Percentiles rank a stretch among this genome's conserved stretches.
phyloP scores from a whole-genome alignment of 2,113 vertebrate species.

The Okapia johnstoni region DNA sequence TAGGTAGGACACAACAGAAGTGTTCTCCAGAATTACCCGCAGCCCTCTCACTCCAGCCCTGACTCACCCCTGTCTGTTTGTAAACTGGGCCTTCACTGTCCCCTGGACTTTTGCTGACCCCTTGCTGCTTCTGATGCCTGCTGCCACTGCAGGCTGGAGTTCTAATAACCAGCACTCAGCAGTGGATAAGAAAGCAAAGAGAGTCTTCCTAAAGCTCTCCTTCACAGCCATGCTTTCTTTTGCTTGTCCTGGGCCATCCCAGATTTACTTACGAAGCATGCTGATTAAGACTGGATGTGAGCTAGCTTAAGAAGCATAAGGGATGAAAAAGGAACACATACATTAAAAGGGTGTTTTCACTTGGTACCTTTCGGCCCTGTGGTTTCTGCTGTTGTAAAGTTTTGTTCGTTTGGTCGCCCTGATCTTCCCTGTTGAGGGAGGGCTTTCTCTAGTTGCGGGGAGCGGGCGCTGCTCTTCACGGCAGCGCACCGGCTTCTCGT shows the following conservation, averaged over 20 bases:
- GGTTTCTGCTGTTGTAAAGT: no score
- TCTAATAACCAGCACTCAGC: background rate
- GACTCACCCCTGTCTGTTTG: background rate
- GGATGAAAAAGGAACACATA: background rate
- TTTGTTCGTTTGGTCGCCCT: background rate
- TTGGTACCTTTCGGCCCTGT: background rate
- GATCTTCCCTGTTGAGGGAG: background rate
- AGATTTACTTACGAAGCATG: background rate
- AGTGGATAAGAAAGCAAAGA: background rate
- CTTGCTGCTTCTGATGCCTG: background rate
- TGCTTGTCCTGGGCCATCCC: background rate
- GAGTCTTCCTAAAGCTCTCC: background rate
- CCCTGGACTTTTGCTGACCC: background rate
- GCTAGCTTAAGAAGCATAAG: background rate
- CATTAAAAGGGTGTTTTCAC: background rate
- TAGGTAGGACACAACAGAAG: background rate
- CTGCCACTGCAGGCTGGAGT: background rate
- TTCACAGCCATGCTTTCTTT: background rate
- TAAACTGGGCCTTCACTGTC: background rate
- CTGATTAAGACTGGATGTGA: background rate
- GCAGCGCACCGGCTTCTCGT: accelerated
- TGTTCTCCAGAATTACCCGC: background rate
- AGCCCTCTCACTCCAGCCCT: background rate
- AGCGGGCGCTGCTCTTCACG: accelerated
- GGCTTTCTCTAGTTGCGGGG: background rate